These are phyloP conservation scores for Okamejei kenojei DNA, from an alignment of 2,797 vertebrate species.

Conservation along the genomic window DNA sequence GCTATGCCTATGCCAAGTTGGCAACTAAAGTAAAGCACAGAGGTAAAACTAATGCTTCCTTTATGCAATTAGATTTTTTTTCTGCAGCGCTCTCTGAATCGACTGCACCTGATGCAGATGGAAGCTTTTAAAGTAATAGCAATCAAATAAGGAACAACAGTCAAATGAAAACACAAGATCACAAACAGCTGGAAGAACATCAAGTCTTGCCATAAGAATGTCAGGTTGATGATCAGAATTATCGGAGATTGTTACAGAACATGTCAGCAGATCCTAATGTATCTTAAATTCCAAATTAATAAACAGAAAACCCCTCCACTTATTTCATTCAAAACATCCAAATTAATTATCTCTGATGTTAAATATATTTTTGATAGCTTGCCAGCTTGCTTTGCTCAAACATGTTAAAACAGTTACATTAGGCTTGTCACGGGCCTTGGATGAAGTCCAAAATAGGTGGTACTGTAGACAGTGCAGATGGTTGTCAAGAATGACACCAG, in stretches of 20 bases:
- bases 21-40: conserved; percentile 10
- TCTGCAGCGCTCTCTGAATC: not conserved
- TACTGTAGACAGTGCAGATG: not conserved
- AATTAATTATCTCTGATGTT: not conserved
- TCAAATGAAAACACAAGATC: conserved; percentile 9
- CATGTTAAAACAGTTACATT: not conserved
- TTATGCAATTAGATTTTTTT: conserved; percentile 2
- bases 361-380: not conserved
- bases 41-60: conserved; percentile 25
- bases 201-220: not conserved
- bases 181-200: conserved; percentile 14
- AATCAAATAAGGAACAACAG: conserved; percentile 35
- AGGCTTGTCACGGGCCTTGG: no score
- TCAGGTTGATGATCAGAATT: not conserved
- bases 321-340: not conserved
- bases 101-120: conserved; percentile 28
- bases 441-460: not conserved
- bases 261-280: not conserved
- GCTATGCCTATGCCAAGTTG: not conserved
- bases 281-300: not conserved
- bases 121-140: conserved; percentile 24
- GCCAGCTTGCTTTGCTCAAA: not conserved
- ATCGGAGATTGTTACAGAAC: not conserved
- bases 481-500: no score
- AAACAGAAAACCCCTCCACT: not conserved